Evolutionary conservation across 2,797 vertebrate genomes (phyloP).

Genomic region (Iguana delicatissima): DNA sequence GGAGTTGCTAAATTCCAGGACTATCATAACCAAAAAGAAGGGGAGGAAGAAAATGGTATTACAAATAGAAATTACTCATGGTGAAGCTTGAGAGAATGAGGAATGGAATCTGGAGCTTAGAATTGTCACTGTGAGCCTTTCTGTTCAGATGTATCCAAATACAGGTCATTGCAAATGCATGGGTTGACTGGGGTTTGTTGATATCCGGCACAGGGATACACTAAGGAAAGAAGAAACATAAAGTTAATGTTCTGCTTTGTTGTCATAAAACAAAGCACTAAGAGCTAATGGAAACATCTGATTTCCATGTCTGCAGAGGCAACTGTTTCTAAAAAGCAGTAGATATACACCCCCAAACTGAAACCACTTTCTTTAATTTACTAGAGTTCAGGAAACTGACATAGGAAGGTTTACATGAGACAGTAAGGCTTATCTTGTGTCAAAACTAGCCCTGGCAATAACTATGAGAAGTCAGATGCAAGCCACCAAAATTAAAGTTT

Average conservation of each 20-base stretch:
- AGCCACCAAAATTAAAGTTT: neutral
- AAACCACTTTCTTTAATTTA: neutral
- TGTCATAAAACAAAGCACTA: neutral
- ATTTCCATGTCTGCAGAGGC: rapidly evolving
- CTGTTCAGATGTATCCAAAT: conserved; percentile 99
- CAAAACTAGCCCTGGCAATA: neutral
- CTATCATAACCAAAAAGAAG: neutral
- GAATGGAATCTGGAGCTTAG: conserved; percentile 98
- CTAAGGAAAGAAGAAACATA: conserved; percentile 77
- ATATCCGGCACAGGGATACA: conserved; percentile 99
- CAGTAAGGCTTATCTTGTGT: neutral
- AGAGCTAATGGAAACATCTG: neutral
- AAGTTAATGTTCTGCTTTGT: rapidly evolving
- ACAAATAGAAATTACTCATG: conserved; percentile 88
- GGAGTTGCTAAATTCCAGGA: neutral
- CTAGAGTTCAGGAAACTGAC: conserved; percentile 18
- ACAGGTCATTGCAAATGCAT: conserved; percentile 99
- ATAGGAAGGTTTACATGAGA: neutral
- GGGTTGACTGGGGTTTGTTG: conserved; percentile 98
- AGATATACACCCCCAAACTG: neutral
- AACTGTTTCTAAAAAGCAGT: conserved; percentile 30
- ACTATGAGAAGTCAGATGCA: neutral
- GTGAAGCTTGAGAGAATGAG: conserved; percentile 96
- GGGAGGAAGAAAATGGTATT: neutral
- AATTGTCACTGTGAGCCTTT: conserved; percentile 97